Evolutionary conservation across 2,888 invertebrate species (phyloP).

Genomic region (Andrena bucephala): DNA sequence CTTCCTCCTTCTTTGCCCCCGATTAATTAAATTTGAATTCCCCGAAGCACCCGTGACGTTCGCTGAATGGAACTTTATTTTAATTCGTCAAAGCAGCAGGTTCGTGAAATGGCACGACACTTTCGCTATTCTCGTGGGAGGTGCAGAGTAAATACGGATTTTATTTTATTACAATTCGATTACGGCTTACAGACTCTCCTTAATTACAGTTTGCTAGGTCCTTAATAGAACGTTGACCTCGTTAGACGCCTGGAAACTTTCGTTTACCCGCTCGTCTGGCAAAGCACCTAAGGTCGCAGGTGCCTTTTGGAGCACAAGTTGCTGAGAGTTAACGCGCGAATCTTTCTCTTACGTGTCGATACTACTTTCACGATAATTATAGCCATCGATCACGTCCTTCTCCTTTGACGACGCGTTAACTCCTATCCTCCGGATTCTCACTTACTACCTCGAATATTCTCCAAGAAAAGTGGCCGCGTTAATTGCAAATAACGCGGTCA

Average conservation of each 20-base stretch:
- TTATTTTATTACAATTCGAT: background rate
- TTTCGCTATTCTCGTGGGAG: slow-evolving; percentile 10
- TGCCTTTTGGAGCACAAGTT: background rate
- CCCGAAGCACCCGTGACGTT: slow-evolving; percentile 2
- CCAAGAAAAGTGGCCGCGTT: background rate
- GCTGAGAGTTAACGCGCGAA: too few species aligned
- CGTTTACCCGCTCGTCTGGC: too few species aligned
- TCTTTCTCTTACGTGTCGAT: too few species aligned
- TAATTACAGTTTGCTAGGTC: background rate
- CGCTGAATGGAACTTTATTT: slow-evolving; percentile 14
- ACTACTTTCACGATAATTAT: background rate
- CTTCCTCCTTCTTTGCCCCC: background rate
- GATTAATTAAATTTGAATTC: slow-evolving; percentile 51
- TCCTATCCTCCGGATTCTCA: background rate
- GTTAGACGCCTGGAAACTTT: too few species aligned
- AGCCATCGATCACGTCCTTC: background rate
- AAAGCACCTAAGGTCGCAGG: too few species aligned
- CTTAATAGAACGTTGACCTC: too few species aligned
- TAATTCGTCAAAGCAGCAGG: slow-evolving; percentile 30
- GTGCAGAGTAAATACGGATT: background rate
- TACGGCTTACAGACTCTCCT: background rate
- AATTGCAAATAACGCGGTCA: slow-evolving; percentile 1
- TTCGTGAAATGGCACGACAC: background rate
- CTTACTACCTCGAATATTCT: background rate
- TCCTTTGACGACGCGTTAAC: background rate